These are phyloP conservation scores for Listronotus oregonensis DNA, from an alignment of 1,140 invertebrate genomes.

Conservation along the genomic window DNA sequence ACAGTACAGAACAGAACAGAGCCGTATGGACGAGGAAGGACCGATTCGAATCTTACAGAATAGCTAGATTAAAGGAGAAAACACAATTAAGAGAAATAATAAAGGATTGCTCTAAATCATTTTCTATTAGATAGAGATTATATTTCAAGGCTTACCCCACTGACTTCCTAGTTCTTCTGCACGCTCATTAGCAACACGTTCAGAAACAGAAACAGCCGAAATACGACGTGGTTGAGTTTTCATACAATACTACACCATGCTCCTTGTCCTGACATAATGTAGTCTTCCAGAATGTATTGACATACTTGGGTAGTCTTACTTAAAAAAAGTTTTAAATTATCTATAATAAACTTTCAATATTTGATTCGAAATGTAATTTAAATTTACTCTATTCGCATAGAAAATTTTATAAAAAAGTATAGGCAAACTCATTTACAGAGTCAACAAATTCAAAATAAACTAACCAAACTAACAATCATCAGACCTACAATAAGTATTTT, in stretches of 20 bases:
- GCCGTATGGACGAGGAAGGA: slow-evolving; percentile 88
- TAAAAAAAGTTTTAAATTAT: slow-evolving; percentile 19
- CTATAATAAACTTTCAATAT: slow-evolving; percentile 6
- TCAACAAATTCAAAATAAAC: too few species aligned
- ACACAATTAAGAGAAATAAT: too few species aligned
- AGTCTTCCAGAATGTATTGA: slow-evolving; percentile 96
- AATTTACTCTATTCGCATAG: too few species aligned
- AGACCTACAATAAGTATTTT: too few species aligned
- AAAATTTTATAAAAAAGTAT: too few species aligned
- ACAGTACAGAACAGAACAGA: slow-evolving; percentile 95
- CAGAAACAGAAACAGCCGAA: slow-evolving; percentile 92
- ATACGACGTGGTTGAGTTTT: slow-evolving; percentile 94
- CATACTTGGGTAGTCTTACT: slow-evolving; percentile 83
- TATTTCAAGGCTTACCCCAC: slow-evolving; percentile 15
- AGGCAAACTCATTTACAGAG: too few species aligned
- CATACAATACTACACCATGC: slow-evolving; percentile 84
- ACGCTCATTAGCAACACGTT: slow-evolving; percentile 86
- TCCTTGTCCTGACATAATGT: slow-evolving; percentile 82
- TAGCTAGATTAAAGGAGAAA: slow-evolving; percentile 67
- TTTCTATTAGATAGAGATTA: too few species aligned
- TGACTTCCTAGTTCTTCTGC: slow-evolving; percentile 28
- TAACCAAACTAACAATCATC: too few species aligned
- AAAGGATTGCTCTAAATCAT: too few species aligned
- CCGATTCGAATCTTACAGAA: slow-evolving; percentile 91
- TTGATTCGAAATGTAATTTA: too few species aligned